phyloP scores from a whole-genome alignment of 2,113 vertebrate species.

The Gasterosteus nipponicus region DNA sequence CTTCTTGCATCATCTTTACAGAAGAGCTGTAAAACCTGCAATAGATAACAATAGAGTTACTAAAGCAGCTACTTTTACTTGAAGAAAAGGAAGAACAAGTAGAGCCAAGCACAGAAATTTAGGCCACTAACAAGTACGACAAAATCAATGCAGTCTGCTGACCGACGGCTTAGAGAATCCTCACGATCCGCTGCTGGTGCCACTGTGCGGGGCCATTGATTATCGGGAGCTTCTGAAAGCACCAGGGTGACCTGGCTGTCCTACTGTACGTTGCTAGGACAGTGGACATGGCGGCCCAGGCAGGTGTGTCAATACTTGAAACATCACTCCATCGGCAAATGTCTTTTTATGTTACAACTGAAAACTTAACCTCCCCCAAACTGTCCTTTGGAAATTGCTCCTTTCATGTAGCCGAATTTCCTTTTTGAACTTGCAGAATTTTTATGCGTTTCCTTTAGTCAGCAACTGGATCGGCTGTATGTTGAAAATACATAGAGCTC shows the following conservation, averaged over 20 bases:
- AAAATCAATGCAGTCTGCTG: slow-evolving; percentile 63
- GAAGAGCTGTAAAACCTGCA: slow-evolving; percentile 6
- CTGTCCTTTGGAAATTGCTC: neutral
- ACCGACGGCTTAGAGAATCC: slow-evolving; percentile 54
- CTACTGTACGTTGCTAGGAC: slow-evolving; percentile 42
- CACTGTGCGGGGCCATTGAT: slow-evolving; percentile 70
- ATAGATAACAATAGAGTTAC: neutral
- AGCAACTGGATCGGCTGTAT: slow-evolving; percentile 31
- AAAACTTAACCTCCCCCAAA: slow-evolving; percentile 10
- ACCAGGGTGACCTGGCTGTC: slow-evolving; percentile 60
- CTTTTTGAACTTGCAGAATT: neutral
- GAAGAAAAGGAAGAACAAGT: neutral
- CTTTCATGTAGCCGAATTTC: slow-evolving; percentile 13
- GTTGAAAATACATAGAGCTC: slow-evolving; percentile 35
- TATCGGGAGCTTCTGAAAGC: slow-evolving; percentile 63
- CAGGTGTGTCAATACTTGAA: slow-evolving; percentile 63
- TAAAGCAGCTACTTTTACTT: neutral
- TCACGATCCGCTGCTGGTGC: slow-evolving; percentile 70
- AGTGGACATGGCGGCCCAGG: slow-evolving; percentile 48
- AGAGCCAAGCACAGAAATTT: slow-evolving; percentile 43
- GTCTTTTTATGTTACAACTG: slow-evolving; percentile 18
- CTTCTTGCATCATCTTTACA: neutral
- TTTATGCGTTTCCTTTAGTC: slow-evolving; percentile 29
- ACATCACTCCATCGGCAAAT: slow-evolving; percentile 12
- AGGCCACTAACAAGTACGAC: slow-evolving; percentile 54